A percentile compares a stretch with the other conserved stretches of the same genome.
Evolutionary conservation across 2,113 vertebrate species (phyloP).

Genomic region (Onychostoma macrolepis): DNA sequence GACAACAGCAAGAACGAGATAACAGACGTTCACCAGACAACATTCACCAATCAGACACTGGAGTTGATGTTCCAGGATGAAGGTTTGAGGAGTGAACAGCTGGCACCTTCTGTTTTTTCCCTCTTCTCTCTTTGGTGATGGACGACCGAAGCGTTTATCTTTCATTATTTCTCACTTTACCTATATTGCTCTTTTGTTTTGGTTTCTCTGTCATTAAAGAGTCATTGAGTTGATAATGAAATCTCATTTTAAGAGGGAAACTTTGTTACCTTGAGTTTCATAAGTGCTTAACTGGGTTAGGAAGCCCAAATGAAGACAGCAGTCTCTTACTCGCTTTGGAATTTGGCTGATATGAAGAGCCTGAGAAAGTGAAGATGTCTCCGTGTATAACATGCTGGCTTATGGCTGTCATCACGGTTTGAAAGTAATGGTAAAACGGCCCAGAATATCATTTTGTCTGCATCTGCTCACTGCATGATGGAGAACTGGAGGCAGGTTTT

Average conservation of each 20-base stretch:
- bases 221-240: conserved; percentile 55
- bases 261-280: conserved; percentile 58
- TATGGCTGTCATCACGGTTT: conserved; percentile 36
- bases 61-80: conserved; percentile 20
- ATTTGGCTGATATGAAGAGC: conserved; percentile 50
- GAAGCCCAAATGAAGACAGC: conserved; percentile 18
- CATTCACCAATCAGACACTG: conserved; percentile 4
- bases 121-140: conserved; percentile 29
- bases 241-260: conserved; percentile 59
- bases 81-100: conserved; percentile 20
- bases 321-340: conserved; percentile 18
- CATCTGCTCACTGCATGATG: neutral
- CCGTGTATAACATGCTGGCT: conserved; percentile 42
- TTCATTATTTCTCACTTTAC: conserved; percentile 59
- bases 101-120: conserved; percentile 9
- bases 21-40: neutral
- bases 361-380: conserved; percentile 42
- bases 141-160: conserved; percentile 50
- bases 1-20: neutral
- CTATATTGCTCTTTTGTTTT: conserved; percentile 63
- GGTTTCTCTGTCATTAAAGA: conserved; percentile 42
- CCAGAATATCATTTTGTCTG: neutral
- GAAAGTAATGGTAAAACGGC: conserved; percentile 33
- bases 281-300: conserved; percentile 55
- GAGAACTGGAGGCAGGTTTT: conserved; percentile 18